phyloP scores from a whole-genome alignment of 2,113 vertebrate species.

The western clawed frog (Xenopus tropicalis) region UCB_Xtro_10.0 CM004452.2:45256001-45256500 shows the following conservation, averaged over 20 bases:
- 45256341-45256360: conserved; percentile 9
- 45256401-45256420: not conserved
- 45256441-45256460: no score
- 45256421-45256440: no score
- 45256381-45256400: not conserved
- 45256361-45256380: not conserved
- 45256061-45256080: no score
- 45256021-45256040: no score
- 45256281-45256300: conserved; percentile 17
- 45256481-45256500: not conserved
- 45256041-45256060: no score
- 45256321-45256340: conserved; percentile 1
- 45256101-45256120: conserved; percentile 7
- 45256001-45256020: no score
- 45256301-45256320: conserved; percentile 30
- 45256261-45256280: conserved; percentile 37
- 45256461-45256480: no score
- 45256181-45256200: conserved; percentile 5
- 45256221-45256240: conserved; percentile 12
- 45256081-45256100: not conserved
- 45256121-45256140: conserved; percentile 40
- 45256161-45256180: conserved; percentile 35
- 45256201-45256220: no score
- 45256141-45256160: conserved; percentile 21
- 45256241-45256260: conserved; percentile 15